Conservation (phyloP, 1,140 invertebrate species). For the Aphaenogaster floridana region DNA sequence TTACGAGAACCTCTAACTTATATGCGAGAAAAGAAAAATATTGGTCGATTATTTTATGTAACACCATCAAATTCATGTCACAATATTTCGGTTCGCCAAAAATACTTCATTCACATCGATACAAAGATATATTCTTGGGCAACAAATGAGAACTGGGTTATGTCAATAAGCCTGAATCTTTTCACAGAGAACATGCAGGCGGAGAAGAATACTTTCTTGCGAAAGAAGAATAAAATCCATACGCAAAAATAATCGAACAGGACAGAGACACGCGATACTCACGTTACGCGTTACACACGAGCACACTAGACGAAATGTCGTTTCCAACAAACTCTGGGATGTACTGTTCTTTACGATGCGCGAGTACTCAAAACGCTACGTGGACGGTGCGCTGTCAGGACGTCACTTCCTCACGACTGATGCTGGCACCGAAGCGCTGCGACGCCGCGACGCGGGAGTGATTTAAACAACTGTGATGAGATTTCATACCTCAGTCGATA, state of each 20-base stretch:
- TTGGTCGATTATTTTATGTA: background rate
- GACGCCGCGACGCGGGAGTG: background rate
- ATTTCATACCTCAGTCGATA: background rate
- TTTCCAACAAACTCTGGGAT: conserved; percentile 26
- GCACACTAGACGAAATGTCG: conserved; percentile 27
- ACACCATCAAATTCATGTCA: background rate
- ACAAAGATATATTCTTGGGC: background rate
- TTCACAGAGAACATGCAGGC: background rate
- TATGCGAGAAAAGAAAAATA: background rate
- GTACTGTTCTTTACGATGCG: background rate
- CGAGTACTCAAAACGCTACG: conserved; percentile 60
- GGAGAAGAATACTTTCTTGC: background rate
- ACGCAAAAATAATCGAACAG: background rate
- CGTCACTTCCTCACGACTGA: conserved; percentile 73
- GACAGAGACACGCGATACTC: conserved; percentile 41
- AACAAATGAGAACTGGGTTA: conserved; percentile 42
- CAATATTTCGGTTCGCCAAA: background rate
- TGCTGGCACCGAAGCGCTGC: conserved; percentile 48
- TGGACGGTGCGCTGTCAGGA: conserved; percentile 64
- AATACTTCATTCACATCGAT: background rate
- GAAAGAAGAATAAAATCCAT: background rate
- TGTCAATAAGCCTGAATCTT: background rate
- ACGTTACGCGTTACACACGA: conserved; percentile 22
- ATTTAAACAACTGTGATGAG: background rate
- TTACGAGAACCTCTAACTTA: background rate